Base-by-base conservation (phyloP, 2,113 vertebrate genomes). In the Leptosomus discolor region DNA sequence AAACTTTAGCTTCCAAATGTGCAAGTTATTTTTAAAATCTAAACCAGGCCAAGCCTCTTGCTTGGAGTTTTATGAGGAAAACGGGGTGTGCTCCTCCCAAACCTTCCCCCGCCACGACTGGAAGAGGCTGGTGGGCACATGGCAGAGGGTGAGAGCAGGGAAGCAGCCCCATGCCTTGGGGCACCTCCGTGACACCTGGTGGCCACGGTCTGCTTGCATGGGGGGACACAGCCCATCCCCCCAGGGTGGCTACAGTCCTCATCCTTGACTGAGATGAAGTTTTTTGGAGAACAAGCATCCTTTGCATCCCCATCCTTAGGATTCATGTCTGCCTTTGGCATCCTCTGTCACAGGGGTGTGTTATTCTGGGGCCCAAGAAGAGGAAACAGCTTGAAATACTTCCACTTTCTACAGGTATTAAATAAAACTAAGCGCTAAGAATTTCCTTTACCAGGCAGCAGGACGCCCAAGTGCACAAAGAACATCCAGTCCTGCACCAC, bases 11-110 rank as follows among this genome's bases (percentile, higher is more conserved):
- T 97, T 95, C 88, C 93, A 96, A 96, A 96, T 92, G 95, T 95
- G 95, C 56, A 94, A 95, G 95, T 88, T 96, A 97, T 95, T 97
- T 96, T 94, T 79, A 91, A 97, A 97, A 97, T 97, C 94, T 93
- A 97, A 97, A 97, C 92, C 96, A 97, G 95, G 85, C 75, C 77
- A 92, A 84, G 60, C 51, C 32, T 97, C 89, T 75, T 73, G 78
- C 71, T 94, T 78, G 43, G 90, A 94, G 78, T 95, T 92, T 96
- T 96, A 96, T 12, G 78, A 94, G 90, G 70, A 83, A 96, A 96
- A 88, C 0, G 8, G 92, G 61, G 74, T 91, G 65, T 93, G 87
- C 63, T 84, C 60, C 61, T 88, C 77, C 61, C 79, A 90, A 81
- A 60, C 16, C 54, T 77, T 87, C 83, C 85, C 60, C 50, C 24